These are phyloP conservation scores for Phasia obesa DNA, from an alignment of 2,888 invertebrate genomes.

Conservation along the genomic window DNA sequence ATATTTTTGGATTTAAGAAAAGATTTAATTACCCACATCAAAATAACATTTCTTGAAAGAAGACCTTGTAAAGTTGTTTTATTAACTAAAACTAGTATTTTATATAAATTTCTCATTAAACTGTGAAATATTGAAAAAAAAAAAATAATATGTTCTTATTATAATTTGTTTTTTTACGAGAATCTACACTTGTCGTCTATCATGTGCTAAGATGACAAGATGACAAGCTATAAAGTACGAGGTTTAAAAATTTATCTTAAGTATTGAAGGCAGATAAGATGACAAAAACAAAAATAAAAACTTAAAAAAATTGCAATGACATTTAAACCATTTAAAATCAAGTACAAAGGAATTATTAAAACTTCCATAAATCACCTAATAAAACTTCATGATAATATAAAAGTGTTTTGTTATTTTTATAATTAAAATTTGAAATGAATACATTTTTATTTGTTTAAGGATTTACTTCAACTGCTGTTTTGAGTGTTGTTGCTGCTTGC, in stretches of 20 bases:
- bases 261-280: slow-evolving; percentile 11
- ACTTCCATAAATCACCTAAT: slow-evolving; percentile 41
- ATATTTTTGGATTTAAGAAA: too few relatives aligned
- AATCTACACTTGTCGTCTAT: background rate
- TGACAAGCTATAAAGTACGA: background rate
- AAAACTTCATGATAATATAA: slow-evolving; percentile 27
- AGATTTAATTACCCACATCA: too few relatives aligned
- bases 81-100: too few relatives aligned
- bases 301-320: slow-evolving; percentile 23
- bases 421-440: slow-evolving; percentile 12
- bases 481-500: background rate
- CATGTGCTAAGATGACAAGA: background rate
- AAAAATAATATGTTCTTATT: background rate
- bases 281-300: slow-evolving; percentile 5
- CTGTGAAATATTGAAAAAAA: too few relatives aligned
- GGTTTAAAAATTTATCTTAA: background rate
- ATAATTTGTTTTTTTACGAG: too few relatives aligned
- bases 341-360: slow-evolving; percentile 28
- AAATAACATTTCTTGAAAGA: too few relatives aligned
- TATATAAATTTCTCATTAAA: too few relatives aligned
- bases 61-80: too few relatives aligned
- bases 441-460: slow-evolving; percentile 19
- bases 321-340: slow-evolving; percentile 32
- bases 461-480: slow-evolving; percentile 7
- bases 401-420: slow-evolving; percentile 4